These are phyloP conservation scores for Pyrrhia umbra DNA, from an alignment of 2,888 invertebrate genomes.

Conservation along the genomic window DNA sequence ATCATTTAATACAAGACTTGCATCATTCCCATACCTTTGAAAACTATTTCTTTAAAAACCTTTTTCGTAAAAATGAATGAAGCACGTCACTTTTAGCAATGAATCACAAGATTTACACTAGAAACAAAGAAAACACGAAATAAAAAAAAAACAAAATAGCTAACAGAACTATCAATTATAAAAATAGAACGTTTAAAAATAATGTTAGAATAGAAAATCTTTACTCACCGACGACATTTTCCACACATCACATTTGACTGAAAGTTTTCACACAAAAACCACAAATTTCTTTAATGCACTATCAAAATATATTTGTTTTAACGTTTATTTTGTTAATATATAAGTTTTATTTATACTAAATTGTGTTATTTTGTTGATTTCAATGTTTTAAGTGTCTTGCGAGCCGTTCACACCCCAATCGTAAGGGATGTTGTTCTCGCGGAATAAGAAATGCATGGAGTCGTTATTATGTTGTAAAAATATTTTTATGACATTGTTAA, in stretches of 20 bases:
- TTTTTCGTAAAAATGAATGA: conserved; percentile 9
- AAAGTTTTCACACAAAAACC: conserved; percentile 45
- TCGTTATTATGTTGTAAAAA: conserved; percentile 59
- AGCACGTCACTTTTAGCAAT: conserved; percentile 21
- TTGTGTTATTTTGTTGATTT: conserved; percentile 79
- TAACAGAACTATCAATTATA: conserved; percentile 38
- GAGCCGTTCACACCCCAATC: conserved; percentile 85
- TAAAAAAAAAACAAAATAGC: conserved; percentile 15
- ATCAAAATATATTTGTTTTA: conserved; percentile 34
- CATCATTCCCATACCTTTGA: not conserved
- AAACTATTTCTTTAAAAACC: not conserved
- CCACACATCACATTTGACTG: conserved; percentile 16
- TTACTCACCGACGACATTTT: conserved; percentile 75
- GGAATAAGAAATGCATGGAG: conserved; percentile 72
- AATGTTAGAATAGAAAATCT: conserved; percentile 73
- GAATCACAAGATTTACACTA: conserved; percentile 29
- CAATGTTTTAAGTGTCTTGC: conserved; percentile 78
- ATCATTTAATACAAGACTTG: not conserved
- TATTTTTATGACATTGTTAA: conserved; percentile 47
- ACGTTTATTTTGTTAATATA: conserved; percentile 44
- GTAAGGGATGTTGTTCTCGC: conserved; percentile 79
- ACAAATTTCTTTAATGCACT: conserved; percentile 24
- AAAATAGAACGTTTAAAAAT: conserved; percentile 71
- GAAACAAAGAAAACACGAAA: conserved; percentile 20
- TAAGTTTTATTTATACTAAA: conserved; percentile 71